Percentiles rank a stretch among this genome's conserved stretches.
Evolutionary conservation across 2,888 invertebrate genomes (phyloP).

Genomic region (Toxonevra muliebris): DNA sequence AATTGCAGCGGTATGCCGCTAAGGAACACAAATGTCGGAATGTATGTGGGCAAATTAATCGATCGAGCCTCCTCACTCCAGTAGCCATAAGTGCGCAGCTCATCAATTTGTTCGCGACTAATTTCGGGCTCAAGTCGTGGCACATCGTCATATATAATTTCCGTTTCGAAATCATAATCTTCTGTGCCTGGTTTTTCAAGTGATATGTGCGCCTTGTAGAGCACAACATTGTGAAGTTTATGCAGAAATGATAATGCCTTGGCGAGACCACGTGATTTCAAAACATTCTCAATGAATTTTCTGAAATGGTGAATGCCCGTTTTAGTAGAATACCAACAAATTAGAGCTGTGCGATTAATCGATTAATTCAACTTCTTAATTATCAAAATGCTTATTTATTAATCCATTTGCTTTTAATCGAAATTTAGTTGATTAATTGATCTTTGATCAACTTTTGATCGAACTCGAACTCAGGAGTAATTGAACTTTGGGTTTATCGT

Average conservation of each 20-base stretch:
- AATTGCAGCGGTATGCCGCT: conserved; percentile 87
- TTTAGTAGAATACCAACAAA: too few relatives aligned
- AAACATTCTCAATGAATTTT: conserved; percentile 84
- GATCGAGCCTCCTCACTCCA: conserved; percentile 80
- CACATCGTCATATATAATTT: conserved; percentile 65
- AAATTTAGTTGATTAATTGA: too few relatives aligned
- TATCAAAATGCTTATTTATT: too few relatives aligned
- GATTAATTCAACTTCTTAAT: too few relatives aligned
- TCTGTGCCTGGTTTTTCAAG: conserved; percentile 69
- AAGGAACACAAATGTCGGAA: conserved; percentile 85
- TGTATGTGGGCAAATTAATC: conserved; percentile 86
- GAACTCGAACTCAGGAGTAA: too few relatives aligned
- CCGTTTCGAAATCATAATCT: conserved; percentile 62
- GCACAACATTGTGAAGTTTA: conserved; percentile 73
- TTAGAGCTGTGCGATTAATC: not conserved
- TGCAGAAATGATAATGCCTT: conserved; percentile 84
- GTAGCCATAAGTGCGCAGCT: conserved; percentile 71
- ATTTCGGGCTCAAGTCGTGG: conserved; percentile 62
- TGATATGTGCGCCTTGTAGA: conserved; percentile 77
- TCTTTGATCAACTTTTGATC: too few relatives aligned
- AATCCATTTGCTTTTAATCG: too few relatives aligned
- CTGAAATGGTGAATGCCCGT: conserved; percentile 63
- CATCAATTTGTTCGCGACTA: conserved; percentile 59
- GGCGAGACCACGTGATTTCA: conserved; percentile 86
- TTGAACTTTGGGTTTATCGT: too few relatives aligned